Base-by-base conservation (phyloP, 2,888 invertebrate species). In the Torymus auratus region DNA sequence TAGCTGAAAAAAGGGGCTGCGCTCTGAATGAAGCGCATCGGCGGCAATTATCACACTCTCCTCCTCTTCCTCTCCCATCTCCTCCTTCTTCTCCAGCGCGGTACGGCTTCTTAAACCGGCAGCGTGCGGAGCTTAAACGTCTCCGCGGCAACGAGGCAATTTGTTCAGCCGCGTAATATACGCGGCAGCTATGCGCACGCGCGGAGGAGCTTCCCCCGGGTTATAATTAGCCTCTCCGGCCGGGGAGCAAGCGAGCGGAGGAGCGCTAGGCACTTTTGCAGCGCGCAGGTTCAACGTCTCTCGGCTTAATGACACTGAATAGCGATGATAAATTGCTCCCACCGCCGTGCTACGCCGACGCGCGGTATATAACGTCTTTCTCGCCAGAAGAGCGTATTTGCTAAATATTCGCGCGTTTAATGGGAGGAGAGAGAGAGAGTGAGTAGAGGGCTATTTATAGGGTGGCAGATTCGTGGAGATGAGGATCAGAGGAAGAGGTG, bases 101-200 rank as follows among this genome's bases (percentile, higher is more conserved):
- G 50, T 67, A 28, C 55, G 55, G 62, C 41, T 41, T 41, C 41
- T 41, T 41, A 41, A 41, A 41, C 41, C 20, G 10, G 41, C 58
- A 55, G 20, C 20, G 20, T 2, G 13, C 14, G 64, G 10, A 60
- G 23, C 17, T 41, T 41, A 41, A 41, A 41, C n/a, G 69, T 50
- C 28, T 55, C 69, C 69, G 28, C 81, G 65, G 83, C 84, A 84
- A 84, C 84, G 83, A 83, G 83, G 84, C 84, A 85, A 85, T 85
- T 85, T 85, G 85, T 85, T 85, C 83, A 81, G 84, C 83, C 84
- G 82, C 84, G 84, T 84, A 84, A 84, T 84, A 83, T 79, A 72
- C 74, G 74, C 75, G 58, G 23, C 56, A 28, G 41, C 41, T 41
- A 10, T 58, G 17, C 70, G 23, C 62, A 41, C 62, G 20, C 69